These are phyloP conservation scores for Delichon dasypus DNA, from an alignment of 2,797 vertebrate genomes.

Conservation along the genomic window DNA sequence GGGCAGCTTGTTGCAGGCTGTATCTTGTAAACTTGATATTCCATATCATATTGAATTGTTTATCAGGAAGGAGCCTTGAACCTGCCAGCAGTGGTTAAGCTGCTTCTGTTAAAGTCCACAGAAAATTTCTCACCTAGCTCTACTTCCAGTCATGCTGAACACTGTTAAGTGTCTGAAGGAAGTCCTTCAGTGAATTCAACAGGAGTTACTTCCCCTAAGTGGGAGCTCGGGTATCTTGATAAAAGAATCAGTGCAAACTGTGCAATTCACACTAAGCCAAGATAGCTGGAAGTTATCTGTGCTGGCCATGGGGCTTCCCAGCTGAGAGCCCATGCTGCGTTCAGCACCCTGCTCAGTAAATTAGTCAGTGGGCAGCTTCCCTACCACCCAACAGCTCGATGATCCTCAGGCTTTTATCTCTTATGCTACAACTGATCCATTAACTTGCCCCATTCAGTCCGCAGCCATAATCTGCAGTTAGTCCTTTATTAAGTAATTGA, in stretches of 20 bases:
- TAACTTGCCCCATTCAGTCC: background rate
- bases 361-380: background rate
- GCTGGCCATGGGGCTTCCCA: background rate
- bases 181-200: background rate
- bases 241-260: background rate
- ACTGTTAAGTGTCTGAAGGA: background rate
- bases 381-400: background rate
- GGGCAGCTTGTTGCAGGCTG: background rate
- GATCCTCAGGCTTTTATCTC: background rate
- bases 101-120: background rate
- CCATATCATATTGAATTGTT: accelerated
- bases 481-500: background rate
- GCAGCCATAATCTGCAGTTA: background rate
- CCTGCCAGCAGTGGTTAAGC: background rate
- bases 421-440: background rate
- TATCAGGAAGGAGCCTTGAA: background rate
- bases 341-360: background rate
- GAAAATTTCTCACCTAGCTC: background rate
- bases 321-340: background rate
- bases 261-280: background rate
- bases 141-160: background rate
- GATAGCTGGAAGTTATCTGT: background rate
- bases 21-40: background rate
- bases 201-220: background rate
- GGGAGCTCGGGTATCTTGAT: background rate